phyloP scores from a whole-genome alignment of 2,113 vertebrate species.

The Mus pahari region DNA sequence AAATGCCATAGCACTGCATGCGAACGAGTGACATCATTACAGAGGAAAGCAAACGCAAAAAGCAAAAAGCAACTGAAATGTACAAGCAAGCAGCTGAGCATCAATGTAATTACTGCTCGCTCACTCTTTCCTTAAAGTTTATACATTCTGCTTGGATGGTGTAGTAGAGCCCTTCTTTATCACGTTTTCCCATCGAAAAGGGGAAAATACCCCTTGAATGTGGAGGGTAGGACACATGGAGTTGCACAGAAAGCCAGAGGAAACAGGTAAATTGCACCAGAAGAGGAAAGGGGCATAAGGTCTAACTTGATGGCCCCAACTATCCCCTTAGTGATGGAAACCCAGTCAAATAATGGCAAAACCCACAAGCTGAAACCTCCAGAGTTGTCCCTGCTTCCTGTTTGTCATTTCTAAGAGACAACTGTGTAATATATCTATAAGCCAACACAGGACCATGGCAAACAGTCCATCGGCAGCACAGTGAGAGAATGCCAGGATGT shows the following conservation, averaged over 20 bases:
- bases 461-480: background rate
- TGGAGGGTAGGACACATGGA: background rate
- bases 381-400: background rate
- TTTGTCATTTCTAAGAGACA: background rate
- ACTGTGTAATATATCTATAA: background rate
- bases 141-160: slow-evolving; percentile 38
- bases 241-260: background rate
- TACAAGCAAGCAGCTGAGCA: slow-evolving; percentile 20
- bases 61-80: background rate
- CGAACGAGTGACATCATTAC: slow-evolving; percentile 51
- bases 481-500: background rate
- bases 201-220: background rate
- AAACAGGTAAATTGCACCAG: background rate
- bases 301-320: slow-evolving; percentile 15
- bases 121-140: slow-evolving; percentile 50
- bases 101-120: slow-evolving; percentile 51
- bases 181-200: background rate
- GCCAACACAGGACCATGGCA: background rate
- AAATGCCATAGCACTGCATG: background rate
- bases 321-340: background rate
- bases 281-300: background rate
- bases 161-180: background rate
- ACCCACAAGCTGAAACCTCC: background rate
- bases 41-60: slow-evolving; percentile 12
- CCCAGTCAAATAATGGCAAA: background rate